Conservation (phyloP, 2,113 vertebrate genomes). For the Capreolus pygargus region DNA sequence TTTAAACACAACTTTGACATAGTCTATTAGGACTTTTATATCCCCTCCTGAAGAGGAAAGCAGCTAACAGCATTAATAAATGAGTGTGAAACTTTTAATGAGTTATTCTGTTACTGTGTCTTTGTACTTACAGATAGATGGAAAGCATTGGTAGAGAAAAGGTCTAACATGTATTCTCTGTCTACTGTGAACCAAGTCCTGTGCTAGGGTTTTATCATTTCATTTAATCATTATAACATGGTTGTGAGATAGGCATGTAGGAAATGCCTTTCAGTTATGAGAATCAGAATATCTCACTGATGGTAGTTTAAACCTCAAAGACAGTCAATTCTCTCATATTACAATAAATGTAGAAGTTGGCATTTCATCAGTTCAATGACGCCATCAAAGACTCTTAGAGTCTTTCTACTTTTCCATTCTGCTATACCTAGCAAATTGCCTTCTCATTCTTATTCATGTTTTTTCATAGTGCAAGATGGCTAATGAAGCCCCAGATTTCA, state of each 20-base stretch:
- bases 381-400: neutral
- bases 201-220: neutral
- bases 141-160: neutral
- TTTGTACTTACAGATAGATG: neutral
- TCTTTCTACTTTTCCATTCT: neutral
- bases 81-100: neutral
- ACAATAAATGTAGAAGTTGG: neutral
- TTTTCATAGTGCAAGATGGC: neutral
- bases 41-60: neutral
- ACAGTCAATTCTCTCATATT: neutral
- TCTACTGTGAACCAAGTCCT: neutral
- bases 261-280: neutral
- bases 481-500: neutral
- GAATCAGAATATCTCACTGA: neutral
- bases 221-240: neutral
- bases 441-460: neutral
- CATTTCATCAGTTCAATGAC: neutral
- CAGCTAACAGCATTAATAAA: neutral
- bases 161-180: neutral
- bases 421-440: neutral
- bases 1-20: neutral
- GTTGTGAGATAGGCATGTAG: neutral
- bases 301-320: neutral
- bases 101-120: neutral
- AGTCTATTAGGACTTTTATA: neutral